These are phyloP conservation scores for Sphaerodactylus townsendi DNA, from an alignment of 2,113 vertebrate species.

Conservation along the genomic window DNA sequence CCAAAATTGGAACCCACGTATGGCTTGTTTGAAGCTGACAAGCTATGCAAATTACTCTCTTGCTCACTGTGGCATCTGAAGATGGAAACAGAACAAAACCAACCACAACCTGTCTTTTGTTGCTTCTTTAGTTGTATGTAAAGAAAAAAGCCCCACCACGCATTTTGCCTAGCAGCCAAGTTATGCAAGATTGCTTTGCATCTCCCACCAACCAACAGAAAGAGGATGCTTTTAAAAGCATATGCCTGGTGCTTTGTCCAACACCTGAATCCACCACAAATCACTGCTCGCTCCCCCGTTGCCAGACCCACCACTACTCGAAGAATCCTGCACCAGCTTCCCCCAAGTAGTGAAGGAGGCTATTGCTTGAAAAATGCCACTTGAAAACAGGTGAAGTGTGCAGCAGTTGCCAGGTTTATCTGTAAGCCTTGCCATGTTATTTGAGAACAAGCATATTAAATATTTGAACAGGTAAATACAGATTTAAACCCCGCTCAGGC, in stretches of 20 bases:
- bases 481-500: not conserved
- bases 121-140: not conserved
- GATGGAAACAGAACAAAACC: not conserved
- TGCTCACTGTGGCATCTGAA: not conserved
- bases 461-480: not conserved
- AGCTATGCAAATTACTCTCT: not conserved
- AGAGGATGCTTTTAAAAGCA: not conserved
- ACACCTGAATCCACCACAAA: not conserved
- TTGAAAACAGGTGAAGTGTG: not conserved
- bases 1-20: not conserved
- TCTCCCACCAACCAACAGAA: not conserved
- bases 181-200: not conserved
- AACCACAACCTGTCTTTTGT: constrained; percentile 6
- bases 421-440: not conserved
- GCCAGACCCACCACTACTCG: not conserved
- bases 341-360: not conserved
- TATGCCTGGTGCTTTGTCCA: not conserved
- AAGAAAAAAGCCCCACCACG: not conserved
- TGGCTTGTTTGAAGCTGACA: not conserved
- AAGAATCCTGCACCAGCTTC: not conserved
- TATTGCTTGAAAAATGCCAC: not conserved
- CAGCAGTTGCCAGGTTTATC: not conserved
- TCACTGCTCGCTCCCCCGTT: not conserved
- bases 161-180: not conserved
- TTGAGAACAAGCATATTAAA: not conserved